Conservation (phyloP, 2,797 vertebrate species). For the Cephalopachus bancanus region DNA sequence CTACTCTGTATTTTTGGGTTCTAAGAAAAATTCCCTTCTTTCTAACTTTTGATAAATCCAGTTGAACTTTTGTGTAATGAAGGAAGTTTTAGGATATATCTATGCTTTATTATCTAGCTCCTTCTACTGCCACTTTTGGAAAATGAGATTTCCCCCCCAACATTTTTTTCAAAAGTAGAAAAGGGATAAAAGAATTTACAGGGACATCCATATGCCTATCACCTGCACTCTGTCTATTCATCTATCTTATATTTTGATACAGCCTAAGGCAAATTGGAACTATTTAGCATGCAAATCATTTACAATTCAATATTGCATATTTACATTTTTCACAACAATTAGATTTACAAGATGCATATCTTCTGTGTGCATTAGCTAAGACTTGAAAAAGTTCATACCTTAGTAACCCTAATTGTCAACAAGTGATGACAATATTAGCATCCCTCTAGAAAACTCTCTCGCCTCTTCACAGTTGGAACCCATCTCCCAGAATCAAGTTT, state of each 20-base stretch:
- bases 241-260: neutral
- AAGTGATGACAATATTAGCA: neutral
- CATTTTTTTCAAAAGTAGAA: conserved; percentile 23
- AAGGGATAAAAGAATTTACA: conserved; percentile 19
- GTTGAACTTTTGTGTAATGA: neutral
- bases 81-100: neutral
- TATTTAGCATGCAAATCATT: conserved; percentile 15
- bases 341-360: neutral
- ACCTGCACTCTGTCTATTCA: neutral
- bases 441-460: neutral
- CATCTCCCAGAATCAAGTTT: neutral
- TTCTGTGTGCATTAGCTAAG: neutral
- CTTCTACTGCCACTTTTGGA: neutral
- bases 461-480: neutral
- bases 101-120: neutral
- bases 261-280: conserved; percentile 30
- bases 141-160: neutral
- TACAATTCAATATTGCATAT: neutral
- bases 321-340: neutral
- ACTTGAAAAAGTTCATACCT: neutral
- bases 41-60: neutral
- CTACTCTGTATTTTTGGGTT: conserved; percentile 35
- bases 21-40: neutral
- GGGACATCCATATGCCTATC: neutral
- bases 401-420: neutral